Evolutionary conservation across 2,888 invertebrate species (phyloP), one percentile per base, ranked within the genome.

Genomic region (Phaonia tiefii): DNA sequence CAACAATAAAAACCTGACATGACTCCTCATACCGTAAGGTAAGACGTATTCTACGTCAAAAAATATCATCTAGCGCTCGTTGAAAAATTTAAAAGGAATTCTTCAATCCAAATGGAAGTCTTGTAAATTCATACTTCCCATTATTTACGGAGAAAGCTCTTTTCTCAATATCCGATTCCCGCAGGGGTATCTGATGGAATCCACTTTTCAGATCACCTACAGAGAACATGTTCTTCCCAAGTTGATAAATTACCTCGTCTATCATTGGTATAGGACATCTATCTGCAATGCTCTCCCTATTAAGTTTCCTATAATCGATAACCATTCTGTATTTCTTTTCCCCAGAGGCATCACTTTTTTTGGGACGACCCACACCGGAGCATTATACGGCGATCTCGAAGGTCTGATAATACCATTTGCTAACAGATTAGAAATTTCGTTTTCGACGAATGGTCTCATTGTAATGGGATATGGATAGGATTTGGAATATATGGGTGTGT

Each of bases 101-200:
- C 10, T 37, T 37, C 10, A 37, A 10, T 37, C 37, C 37, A 10
- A 37, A 37, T 10, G 5, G 37, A 7, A 37, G 37, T 4, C 37
- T 25, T 5, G 71, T n/a, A n/a, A n/a, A n/a, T n/a, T n/a, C n/a
- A n/a, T n/a, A n/a, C n/a, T n/a, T n/a, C n/a, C n/a, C n/a, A n/a
- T n/a, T n/a, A n/a, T n/a, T n/a, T n/a, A n/a, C n/a, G n/a, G n/a
- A n/a, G n/a, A n/a, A n/a, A n/a, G 51, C 69, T 1, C 75, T 76
- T 39, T 80, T 80, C 8, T 79, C 82, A 0, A 72, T 69, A 25
- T 76, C 79, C 1, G 26, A 17, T 37, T 75, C 51, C 60, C 71
- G 75, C n/a, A 83, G 25, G 37, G 42, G 66, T 10, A 82, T 83
- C 70, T 83, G 78, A n/a, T 82, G 79, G 25, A 80, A 82, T n/a